Conservation (phyloP, 2,113 vertebrate species). For the Muntiacus reevesi region DNA sequence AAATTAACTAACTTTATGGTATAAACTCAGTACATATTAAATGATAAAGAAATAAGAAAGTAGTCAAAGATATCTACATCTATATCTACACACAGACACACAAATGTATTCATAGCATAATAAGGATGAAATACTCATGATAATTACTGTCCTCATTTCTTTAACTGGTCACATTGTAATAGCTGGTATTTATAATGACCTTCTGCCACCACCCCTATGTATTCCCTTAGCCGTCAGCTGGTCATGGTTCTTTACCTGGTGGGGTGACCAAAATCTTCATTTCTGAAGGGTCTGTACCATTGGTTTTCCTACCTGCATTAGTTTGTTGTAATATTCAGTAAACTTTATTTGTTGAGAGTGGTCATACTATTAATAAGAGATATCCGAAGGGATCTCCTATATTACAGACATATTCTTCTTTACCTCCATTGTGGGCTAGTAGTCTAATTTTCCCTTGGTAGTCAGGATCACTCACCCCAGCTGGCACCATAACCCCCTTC, state of each 20-base stretch:
- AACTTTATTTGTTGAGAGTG: not conserved
- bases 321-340: not conserved
- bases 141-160: not conserved
- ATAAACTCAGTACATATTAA: not conserved
- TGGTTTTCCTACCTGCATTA: not conserved
- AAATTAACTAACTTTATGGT: not conserved
- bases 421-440: not conserved
- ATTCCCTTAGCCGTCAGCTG: not conserved
- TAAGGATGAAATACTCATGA: not conserved
- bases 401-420: not conserved
- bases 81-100: not conserved
- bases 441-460: not conserved
- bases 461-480: not conserved
- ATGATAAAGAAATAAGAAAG: not conserved
- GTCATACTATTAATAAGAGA: not conserved
- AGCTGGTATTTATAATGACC: not conserved
- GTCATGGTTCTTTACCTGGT: not conserved
- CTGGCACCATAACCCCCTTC: not conserved
- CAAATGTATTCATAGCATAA: not conserved
- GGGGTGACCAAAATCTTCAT: not conserved
- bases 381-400: not conserved
- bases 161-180: not conserved
- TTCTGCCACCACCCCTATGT: not conserved
- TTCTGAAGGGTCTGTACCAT: not conserved
- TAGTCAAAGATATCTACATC: not conserved